Evolutionary conservation across 2,797 vertebrate genomes (phyloP).

Genomic region (Rhincodon typus): DNA sequence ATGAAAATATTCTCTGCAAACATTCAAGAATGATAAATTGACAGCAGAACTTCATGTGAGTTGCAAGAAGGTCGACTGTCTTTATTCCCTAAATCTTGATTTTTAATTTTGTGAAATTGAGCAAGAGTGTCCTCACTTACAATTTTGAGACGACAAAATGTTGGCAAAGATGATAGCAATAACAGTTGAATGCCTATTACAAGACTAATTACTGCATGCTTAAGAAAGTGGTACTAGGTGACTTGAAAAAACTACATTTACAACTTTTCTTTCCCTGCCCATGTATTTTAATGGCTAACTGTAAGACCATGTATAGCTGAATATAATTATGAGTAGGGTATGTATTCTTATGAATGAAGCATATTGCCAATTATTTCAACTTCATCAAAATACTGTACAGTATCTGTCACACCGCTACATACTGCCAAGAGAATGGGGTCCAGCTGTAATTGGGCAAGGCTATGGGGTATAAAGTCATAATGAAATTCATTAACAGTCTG

Average conservation of each 20-base stretch:
- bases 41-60: neutral
- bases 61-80: neutral
- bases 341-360: neutral
- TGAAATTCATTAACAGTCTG: neutral
- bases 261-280: neutral
- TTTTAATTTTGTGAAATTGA: neutral
- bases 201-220: neutral
- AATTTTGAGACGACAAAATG: neutral
- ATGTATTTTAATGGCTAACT: neutral
- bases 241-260: neutral
- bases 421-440: neutral
- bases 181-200: neutral
- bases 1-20: neutral
- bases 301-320: neutral
- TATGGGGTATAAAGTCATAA: neutral
- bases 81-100: neutral
- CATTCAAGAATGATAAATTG: neutral
- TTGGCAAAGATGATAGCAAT: neutral
- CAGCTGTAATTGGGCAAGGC: neutral
- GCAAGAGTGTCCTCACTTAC: neutral
- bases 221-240: neutral
- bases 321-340: neutral
- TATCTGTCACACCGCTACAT: neutral
- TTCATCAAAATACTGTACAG: neutral
- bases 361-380: neutral